These are phyloP conservation scores for Meles meles DNA, from an alignment of 2,113 vertebrate genomes.

Conservation along the genomic window DNA sequence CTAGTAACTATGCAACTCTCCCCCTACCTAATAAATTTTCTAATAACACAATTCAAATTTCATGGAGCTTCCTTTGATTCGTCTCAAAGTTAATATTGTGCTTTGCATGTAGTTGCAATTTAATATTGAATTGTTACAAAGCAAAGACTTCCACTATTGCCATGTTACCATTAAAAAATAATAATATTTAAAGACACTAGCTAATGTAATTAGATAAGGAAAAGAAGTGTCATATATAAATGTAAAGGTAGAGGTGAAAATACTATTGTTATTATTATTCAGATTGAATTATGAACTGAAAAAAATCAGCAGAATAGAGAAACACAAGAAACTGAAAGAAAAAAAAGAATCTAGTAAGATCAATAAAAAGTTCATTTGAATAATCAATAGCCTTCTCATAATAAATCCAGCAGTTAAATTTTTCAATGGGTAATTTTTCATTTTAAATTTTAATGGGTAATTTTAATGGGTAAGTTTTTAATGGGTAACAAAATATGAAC, in stretches of 20 bases:
- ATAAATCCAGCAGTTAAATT: not conserved
- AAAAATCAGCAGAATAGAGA: not conserved
- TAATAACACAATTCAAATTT: not conserved
- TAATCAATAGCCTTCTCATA: not conserved
- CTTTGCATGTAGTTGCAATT: not conserved
- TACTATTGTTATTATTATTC: not conserved
- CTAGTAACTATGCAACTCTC: not conserved
- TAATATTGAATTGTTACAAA: not conserved
- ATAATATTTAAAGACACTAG: not conserved
- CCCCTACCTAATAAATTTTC: not conserved
- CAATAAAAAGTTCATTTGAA: not conserved
- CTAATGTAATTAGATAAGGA: not conserved
- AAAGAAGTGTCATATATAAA: not conserved
- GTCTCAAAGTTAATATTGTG: not conserved
- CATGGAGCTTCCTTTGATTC: not conserved
- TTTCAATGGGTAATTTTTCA: not conserved
- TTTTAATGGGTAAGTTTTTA: no score
- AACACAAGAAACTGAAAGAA: not conserved
- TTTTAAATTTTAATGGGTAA: no score
- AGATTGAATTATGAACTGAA: not conserved
- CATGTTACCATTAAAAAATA: not conserved
- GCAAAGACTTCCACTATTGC: not conserved
- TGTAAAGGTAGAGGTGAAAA: not conserved
- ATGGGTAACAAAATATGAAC: no score
- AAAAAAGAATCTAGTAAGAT: not conserved